Conservation (phyloP, 2,888 invertebrate genomes). For the Acanthacorydalis orientalis region DNA sequence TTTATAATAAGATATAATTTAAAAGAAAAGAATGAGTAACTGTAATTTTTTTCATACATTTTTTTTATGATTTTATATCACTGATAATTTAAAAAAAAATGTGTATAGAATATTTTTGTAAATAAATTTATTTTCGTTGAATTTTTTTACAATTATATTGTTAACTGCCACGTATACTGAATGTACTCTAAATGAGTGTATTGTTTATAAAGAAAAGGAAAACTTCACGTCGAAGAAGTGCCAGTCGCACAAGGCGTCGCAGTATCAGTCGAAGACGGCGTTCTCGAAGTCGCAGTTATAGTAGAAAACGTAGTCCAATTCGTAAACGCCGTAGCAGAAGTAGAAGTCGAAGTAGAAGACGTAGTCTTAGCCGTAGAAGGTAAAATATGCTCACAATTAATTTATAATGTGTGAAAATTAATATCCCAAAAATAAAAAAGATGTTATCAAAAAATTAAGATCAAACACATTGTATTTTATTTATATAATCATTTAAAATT, state of each 20-base stretch:
- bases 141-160: background rate
- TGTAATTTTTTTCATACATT: too few relatives aligned
- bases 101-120: background rate
- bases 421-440: background rate
- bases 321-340: conserved; percentile 24
- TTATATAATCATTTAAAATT: too few relatives aligned
- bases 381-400: conserved; percentile 12
- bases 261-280: conserved; percentile 24
- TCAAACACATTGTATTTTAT: too few relatives aligned
- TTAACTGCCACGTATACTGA: conserved; percentile 7
- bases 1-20: too few relatives aligned
- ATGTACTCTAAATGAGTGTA: conserved; percentile 17
- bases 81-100: too few relatives aligned
- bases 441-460: too few relatives aligned
- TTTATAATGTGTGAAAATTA: background rate
- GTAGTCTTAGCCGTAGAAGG: conserved; percentile 22
- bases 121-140: background rate
- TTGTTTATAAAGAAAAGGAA: conserved; percentile 10
- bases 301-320: conserved; percentile 20
- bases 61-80: too few relatives aligned
- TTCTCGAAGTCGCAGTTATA: conserved; percentile 28
- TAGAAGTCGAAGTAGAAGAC: conserved; percentile 20
- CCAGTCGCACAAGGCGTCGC: conserved; percentile 23
- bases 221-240: conserved; percentile 17
- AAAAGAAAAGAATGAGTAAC: too few relatives aligned